Evolutionary conservation across 1,140 invertebrate genomes (phyloP), one percentile per base, ranked within the genome.

Genomic region (Solenopsis fugax): DNA sequence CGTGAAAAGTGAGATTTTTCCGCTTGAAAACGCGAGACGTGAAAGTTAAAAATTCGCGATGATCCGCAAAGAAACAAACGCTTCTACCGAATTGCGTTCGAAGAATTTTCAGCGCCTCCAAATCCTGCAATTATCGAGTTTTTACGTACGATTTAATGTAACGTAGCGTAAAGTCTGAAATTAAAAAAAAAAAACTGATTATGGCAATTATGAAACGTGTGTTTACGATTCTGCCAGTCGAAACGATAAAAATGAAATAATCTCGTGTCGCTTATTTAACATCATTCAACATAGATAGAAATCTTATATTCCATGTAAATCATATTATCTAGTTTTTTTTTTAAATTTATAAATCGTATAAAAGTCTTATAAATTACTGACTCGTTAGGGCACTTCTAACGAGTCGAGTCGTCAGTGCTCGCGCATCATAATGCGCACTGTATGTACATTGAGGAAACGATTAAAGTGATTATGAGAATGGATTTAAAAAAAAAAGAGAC

Each of bases 1-100:
- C 7, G 29, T 34, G 34, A 45, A 60, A 60, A 45, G 52, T 16
- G 37, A 58, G 21, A 60, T 45, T 45, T 58, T 75, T 18, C 21
- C 10, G n/a, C 13, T 29, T 21, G 9, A 45, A 58, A 56, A 4
- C 34, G 18, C 12, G 52, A 24, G 13, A 58, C n/a, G 34, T 41
- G 7, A 58, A 76, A 76, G 54, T 56, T 60, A 76, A 76, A 58
- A 60, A 60, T 60, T 60, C 37, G 2, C 34, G n/a, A 41, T 2
- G 9, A 41, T 16, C 10, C n/a, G 18, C 16, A 45, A 24, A 29
- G 2, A 29, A 29, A 29, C n/a, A 9, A 52, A 34, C 4, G 29
- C 41, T 4, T 41, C 4, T 0, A 6, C 18, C 9, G 16, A 21
- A 10, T 75, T 56, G 18, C 29, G 29, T 18, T 12, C 6, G 1